Percentiles rank a stretch among this genome's conserved stretches.
These are phyloP conservation scores for Cacoxenus indagator DNA, from an alignment of 2,888 invertebrate genomes.

Conservation along the genomic window DNA sequence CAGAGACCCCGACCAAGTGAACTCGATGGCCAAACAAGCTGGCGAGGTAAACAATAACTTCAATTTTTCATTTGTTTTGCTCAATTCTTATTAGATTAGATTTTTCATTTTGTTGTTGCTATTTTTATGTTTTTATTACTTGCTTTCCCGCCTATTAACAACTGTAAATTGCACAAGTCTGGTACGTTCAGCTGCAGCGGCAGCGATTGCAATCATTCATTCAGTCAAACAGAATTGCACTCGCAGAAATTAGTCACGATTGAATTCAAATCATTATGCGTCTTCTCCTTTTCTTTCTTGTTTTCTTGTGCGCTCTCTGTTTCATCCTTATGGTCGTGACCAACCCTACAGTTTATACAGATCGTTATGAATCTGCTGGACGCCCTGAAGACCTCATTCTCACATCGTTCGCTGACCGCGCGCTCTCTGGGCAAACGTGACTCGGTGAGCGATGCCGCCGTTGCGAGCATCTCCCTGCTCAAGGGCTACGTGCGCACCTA, in stretches of 20 bases:
- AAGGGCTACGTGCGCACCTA: constrained; percentile 90
- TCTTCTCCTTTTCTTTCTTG: not conserved
- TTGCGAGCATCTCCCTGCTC: constrained; percentile 89
- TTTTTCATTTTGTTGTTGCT: constrained; percentile 28
- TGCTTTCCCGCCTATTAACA: not conserved
- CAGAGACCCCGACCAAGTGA: constrained; percentile 92
- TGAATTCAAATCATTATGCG: constrained; percentile 13
- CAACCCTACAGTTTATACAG: constrained; percentile 85
- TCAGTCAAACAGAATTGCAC: constrained; percentile 24
- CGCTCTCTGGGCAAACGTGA: constrained; percentile 89
- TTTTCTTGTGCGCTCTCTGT: constrained; percentile 51
- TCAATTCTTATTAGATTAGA: not conserved
- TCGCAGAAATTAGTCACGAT: not conserved
- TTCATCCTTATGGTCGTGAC: constrained; percentile 33
- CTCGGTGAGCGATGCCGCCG: constrained; percentile 89
- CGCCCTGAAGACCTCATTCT: constrained; percentile 92
- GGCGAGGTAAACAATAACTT: constrained; percentile 83
- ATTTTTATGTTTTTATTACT: not conserved
- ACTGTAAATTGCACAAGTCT: not conserved
- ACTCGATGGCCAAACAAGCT: constrained; percentile 95
- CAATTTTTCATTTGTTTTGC: constrained; percentile 36
- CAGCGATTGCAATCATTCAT: not conserved
- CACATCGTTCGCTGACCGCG: constrained; percentile 88
- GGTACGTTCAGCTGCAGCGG: constrained; percentile 15
- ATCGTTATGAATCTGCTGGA: constrained; percentile 92